These are phyloP conservation scores for Cryptoblepharus egeriae DNA, from an alignment of 2,797 vertebrate species.

Conservation along the genomic window DNA sequence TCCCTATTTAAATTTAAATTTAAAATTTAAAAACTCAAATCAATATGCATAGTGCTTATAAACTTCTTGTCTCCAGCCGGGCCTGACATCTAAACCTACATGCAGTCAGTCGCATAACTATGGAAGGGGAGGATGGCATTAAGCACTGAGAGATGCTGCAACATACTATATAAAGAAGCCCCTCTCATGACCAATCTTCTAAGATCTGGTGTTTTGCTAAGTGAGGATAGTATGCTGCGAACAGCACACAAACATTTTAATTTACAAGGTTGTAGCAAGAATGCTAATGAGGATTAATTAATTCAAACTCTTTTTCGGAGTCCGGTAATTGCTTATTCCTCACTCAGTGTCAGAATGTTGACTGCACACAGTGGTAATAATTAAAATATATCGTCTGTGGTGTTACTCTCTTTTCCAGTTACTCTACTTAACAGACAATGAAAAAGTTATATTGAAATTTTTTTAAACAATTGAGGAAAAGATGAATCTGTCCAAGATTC, in stretches of 20 bases:
- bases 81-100: slow-evolving; percentile 11
- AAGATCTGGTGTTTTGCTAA: slow-evolving; percentile 68
- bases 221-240: slow-evolving; percentile 69
- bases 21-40: not conserved
- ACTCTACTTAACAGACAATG: slow-evolving; percentile 41
- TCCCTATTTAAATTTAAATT: no score
- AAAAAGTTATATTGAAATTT: slow-evolving; percentile 46
- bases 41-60: not conserved
- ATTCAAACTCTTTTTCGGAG: slow-evolving; percentile 71
- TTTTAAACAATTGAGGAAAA: slow-evolving; percentile 49
- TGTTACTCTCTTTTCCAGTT: slow-evolving; percentile 54
- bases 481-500: slow-evolving; percentile 45
- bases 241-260: slow-evolving; percentile 74
- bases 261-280: slow-evolving; percentile 69
- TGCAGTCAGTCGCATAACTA: no score
- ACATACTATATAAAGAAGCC: no score
- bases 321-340: slow-evolving; percentile 65
- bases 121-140: no score
- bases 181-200: slow-evolving; percentile 35
- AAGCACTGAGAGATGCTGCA: no score
- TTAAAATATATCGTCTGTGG: slow-evolving; percentile 63
- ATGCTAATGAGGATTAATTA: slow-evolving; percentile 80
- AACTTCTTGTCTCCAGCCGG: not conserved
- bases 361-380: slow-evolving; percentile 48
- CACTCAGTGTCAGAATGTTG: slow-evolving; percentile 63